Conservation (phyloP, 1,140 invertebrate species). For the Babylonia areolata region DNA sequence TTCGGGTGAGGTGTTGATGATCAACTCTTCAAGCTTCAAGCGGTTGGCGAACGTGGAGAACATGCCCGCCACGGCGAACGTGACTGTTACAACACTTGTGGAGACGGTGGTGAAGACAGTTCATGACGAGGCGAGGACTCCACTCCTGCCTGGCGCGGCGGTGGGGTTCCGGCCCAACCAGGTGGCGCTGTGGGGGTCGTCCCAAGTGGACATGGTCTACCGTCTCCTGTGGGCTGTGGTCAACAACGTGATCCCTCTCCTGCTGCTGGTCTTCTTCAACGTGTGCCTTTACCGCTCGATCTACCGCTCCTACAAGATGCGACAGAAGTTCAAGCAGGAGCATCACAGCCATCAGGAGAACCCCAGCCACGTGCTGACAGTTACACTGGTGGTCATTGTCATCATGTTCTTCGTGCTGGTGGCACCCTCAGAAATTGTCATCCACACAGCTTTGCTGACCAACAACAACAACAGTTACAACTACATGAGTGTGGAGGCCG, state of each 20-base stretch:
- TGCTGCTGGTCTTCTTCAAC: slow-evolving; percentile 71
- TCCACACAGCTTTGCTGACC: slow-evolving; percentile 60
- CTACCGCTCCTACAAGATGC: slow-evolving; percentile 68
- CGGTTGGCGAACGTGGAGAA: too few relatives aligned
- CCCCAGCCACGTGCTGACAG: slow-evolving; percentile 64
- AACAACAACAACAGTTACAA: slow-evolving; percentile 57
- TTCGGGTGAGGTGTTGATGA: too few relatives aligned
- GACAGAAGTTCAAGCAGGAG: slow-evolving; percentile 63
- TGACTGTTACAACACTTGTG: not conserved
- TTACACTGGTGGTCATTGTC: slow-evolving; percentile 72
- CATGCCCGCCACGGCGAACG: not conserved
- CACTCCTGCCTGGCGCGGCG: not conserved
- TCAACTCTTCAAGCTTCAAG: too few relatives aligned
- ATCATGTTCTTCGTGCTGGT: slow-evolving; percentile 74
- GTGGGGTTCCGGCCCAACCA: slow-evolving; percentile 12
- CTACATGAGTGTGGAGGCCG: slow-evolving; percentile 62
- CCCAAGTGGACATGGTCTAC: slow-evolving; percentile 63
- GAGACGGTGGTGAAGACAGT: not conserved
- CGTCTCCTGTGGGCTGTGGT: slow-evolving; percentile 69
- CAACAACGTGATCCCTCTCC: slow-evolving; percentile 72
- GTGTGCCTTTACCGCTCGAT: slow-evolving; percentile 69
- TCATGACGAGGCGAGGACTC: too few relatives aligned
- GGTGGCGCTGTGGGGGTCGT: slow-evolving; percentile 29
- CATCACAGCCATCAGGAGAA: slow-evolving; percentile 46
- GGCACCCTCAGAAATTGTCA: slow-evolving; percentile 72